Conservation (phyloP, 2,113 vertebrate genomes). For the Cyprinodon tularosa region DNA sequence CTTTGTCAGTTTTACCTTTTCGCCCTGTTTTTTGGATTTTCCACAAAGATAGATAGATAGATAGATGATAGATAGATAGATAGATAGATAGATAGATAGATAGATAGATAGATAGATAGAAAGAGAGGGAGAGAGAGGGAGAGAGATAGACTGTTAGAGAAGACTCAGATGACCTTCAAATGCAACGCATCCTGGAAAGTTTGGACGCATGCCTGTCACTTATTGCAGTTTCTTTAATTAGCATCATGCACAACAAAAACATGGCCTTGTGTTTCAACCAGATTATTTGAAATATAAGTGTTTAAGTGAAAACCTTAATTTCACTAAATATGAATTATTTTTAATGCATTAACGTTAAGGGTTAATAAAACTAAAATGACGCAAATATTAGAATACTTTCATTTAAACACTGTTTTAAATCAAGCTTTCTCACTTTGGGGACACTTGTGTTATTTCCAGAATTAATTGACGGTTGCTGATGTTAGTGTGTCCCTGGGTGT, state of each 20-base stretch:
- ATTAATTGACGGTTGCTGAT: slow-evolving; percentile 46
- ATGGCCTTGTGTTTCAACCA: neutral
- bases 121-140: neutral
- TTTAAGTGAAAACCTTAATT: neutral
- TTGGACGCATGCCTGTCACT: slow-evolving; percentile 2
- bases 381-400: slow-evolving; percentile 59
- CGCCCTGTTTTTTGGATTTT: neutral
- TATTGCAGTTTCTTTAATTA: no score
- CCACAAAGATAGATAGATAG: neutral
- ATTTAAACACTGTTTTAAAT: slow-evolving; percentile 62
- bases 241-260: neutral
- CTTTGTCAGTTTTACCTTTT: neutral
- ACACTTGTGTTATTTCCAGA: slow-evolving; percentile 57
- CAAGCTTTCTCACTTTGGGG: slow-evolving; percentile 57
- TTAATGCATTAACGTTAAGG: slow-evolving; percentile 15
- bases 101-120: no score
- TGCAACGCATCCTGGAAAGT: slow-evolving; percentile 62
- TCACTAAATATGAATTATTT: neutral
- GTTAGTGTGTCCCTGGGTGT: slow-evolving; percentile 1
- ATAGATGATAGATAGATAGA: no score
- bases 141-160: slow-evolving; percentile 34
- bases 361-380: slow-evolving; percentile 41
- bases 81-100: no score
- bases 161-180: slow-evolving; percentile 69
- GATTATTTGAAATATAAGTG: slow-evolving; percentile 15